Base-by-base conservation (phyloP, 2,113 vertebrate genomes). In the Sceloporus undulatus region DNA sequence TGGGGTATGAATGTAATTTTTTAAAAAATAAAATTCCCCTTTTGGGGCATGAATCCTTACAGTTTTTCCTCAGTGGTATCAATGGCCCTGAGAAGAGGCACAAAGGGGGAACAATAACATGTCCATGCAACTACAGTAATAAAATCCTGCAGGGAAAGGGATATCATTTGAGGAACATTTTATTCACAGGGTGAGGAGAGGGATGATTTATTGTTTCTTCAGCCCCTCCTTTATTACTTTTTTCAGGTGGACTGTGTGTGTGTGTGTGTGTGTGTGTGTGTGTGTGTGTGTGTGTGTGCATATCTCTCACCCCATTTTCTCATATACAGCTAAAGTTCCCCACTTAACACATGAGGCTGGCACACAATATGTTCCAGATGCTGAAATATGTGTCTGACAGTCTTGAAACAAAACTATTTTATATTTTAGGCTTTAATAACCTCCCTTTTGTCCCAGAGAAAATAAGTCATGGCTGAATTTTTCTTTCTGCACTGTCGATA, bases 291-390 rank as follows among this genome's bases (percentile, higher is more conserved):
- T 70, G 74, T 7, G 62, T 18, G 1, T 62, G 42, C 29, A 84
- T 78, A 83, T 77, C 38, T 84, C 38, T 88, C 56, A 42, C 87
- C n/a, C 73, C 62, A 56, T 88, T 88, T 83, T 84, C 81, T 78
- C 62, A 70, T 84, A 70, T 70, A 21, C 9, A 18, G n/a, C 38
- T 88, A 56, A 84, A 59, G n/a, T 65, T 54, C 82, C 65, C 73
- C 73, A 83, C 42, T 83, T 54, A 78, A 84, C 48, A 29, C 42
- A 56, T 4, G n/a, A 70, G 81, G 23, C 81, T 84, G 87, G 74
- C n/a, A 84, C 91, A 79, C 91, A 93, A 94, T 93, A 82, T 25
- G 62, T 81, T 94, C 92, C 93, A 95, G 82, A 91, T 94, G 92
- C 89, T 93, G 75, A 83, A 89, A 88, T 85, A 86, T 0, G 0